A percentile compares a stretch with the other conserved stretches of the same genome.
Evolutionary conservation across 2,888 invertebrate species (phyloP).

Genomic region (Pegoplata infirma): DNA sequence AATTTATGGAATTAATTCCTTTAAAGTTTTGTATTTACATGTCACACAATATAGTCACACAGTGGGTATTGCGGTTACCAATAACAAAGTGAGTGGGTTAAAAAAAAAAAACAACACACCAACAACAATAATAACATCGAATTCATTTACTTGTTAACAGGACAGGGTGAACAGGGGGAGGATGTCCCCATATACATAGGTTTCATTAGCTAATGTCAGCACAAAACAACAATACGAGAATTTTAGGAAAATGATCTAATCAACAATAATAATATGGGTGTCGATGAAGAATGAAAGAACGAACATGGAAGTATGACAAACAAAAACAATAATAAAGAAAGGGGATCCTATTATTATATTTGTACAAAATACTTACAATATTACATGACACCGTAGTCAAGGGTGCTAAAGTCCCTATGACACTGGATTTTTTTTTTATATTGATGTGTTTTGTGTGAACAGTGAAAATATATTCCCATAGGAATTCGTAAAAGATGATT

Average conservation of each 20-base stretch:
- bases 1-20: not conserved
- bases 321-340: slow-evolving; percentile 7
- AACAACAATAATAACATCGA: slow-evolving; percentile 31
- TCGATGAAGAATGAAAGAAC: not conserved
- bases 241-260: slow-evolving; percentile 42
- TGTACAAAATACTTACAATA: not conserved
- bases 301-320: too few relatives aligned
- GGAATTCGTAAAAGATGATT: too few relatives aligned
- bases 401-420: not conserved
- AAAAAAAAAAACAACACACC: slow-evolving; percentile 2
- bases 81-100: slow-evolving; percentile 38
- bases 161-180: not conserved
- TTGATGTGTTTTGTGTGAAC: too few relatives aligned
- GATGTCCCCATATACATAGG: not conserved
- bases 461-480: too few relatives aligned
- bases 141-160: slow-evolving; percentile 1
- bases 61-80: slow-evolving; percentile 41
- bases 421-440: too few relatives aligned
- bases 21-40: not conserved
- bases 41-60: slow-evolving; percentile 18
- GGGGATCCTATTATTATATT: slow-evolving; percentile 5
- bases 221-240: slow-evolving; percentile 14
- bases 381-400: not conserved
- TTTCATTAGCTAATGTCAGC: slow-evolving; percentile 29
- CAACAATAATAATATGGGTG: slow-evolving; percentile 25